phyloP scores from a whole-genome alignment of 2,888 invertebrate species.

The Agonopterix heracliana region DNA sequence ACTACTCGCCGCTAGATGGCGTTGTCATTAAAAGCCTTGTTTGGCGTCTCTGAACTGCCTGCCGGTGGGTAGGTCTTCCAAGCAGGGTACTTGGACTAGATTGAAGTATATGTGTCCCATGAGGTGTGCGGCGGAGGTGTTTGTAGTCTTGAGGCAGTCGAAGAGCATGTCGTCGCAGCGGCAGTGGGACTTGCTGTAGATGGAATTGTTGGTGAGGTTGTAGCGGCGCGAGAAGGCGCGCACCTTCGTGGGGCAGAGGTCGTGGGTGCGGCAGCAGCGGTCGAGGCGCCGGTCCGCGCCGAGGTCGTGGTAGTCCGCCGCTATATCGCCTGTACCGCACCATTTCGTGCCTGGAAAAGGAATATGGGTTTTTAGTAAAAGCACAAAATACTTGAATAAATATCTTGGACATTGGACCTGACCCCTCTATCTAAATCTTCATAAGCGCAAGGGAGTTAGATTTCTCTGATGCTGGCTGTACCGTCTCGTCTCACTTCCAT shows the following conservation, averaged over 20 bases:
- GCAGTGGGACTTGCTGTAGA: constrained; percentile 94
- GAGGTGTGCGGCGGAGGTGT: constrained; percentile 82
- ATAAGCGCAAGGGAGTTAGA: no score
- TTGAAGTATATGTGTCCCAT: constrained; percentile 93
- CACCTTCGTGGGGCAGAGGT: constrained; percentile 90
- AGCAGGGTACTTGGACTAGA: constrained; percentile 84
- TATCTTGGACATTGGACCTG: no score
- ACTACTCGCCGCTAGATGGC: constrained; percentile 36
- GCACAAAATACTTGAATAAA: no score
- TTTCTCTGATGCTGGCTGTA: no score
- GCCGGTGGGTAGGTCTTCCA: constrained; percentile 73
- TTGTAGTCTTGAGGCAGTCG: constrained; percentile 85
- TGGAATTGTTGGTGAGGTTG: constrained; percentile 88
- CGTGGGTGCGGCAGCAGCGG: constrained; percentile 92
- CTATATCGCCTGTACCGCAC: constrained; percentile 95
- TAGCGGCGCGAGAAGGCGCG: constrained; percentile 82
- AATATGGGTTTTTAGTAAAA: neutral
- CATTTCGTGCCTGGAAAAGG: constrained; percentile 86
- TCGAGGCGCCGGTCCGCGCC: constrained; percentile 84
- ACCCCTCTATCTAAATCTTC: no score
- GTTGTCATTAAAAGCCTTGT: constrained; percentile 59
- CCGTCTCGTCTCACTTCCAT: no score
- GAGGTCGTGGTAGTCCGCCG: constrained; percentile 88
- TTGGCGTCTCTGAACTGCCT: constrained; percentile 68
- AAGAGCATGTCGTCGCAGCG: constrained; percentile 89